Conservation (phyloP, 2,888 invertebrate genomes). For the Clusia tigrina region DNA sequence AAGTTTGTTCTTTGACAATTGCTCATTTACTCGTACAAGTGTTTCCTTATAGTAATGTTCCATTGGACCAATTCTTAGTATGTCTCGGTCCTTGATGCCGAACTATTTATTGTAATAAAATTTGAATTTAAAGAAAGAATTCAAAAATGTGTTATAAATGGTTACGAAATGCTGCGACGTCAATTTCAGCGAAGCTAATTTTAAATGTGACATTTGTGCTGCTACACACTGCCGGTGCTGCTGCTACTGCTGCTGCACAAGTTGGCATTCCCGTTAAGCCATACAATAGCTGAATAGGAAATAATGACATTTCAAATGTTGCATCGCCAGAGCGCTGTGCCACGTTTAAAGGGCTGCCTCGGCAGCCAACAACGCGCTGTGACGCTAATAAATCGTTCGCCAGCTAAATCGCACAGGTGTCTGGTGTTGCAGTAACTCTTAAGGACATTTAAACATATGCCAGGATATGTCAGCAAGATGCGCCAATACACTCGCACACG, state of each 20-base stretch:
- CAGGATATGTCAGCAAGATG: conserved; percentile 25
- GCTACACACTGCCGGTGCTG: not conserved
- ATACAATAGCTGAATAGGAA: conserved; percentile 33
- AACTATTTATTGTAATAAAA: too few species aligned
- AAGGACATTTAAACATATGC: conserved; percentile 27
- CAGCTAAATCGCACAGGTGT: conserved; percentile 40
- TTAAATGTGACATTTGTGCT: conserved; percentile 20
- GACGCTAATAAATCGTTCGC: conserved; percentile 55
- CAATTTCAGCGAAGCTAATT: conserved; percentile 22
- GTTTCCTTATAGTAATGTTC: too few species aligned
- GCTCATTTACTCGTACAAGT: too few species aligned
- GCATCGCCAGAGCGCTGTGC: not conserved
- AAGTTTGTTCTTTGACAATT: too few species aligned
- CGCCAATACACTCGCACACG: not conserved
- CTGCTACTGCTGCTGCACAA: conserved; percentile 33
- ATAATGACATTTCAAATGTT: conserved; percentile 29
- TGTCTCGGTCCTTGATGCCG: too few species aligned
- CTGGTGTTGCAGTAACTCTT: conserved; percentile 13
- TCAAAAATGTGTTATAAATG: too few species aligned
- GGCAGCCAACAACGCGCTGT: conserved; percentile 34
- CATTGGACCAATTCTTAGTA: too few species aligned
- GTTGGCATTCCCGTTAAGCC: conserved; percentile 56
- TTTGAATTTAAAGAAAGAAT: too few species aligned
- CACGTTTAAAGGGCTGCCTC: conserved; percentile 12
- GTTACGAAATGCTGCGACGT: too few species aligned